Evolutionary conservation across 2,113 vertebrate genomes (phyloP).

Genomic region (Pycnonotus jocosus): DNA sequence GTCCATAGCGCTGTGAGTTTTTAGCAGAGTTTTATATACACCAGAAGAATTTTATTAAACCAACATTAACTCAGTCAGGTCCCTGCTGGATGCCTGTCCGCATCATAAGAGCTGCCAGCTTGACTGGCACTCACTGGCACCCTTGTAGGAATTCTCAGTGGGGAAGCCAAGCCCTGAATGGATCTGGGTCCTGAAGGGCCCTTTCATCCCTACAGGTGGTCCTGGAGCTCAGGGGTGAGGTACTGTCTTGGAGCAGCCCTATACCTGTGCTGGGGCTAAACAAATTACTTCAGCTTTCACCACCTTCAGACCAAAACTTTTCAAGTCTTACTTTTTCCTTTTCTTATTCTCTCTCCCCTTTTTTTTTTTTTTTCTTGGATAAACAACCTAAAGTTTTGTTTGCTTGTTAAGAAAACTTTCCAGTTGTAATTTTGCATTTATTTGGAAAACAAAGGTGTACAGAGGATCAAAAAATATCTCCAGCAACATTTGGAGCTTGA

Average conservation of each 20-base stretch:
- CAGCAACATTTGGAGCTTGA: background rate
- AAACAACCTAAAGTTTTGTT: background rate
- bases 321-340: background rate
- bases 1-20: background rate
- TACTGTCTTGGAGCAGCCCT: background rate
- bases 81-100: slow-evolving; percentile 17
- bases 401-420: background rate
- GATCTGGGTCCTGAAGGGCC: background rate
- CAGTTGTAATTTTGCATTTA: background rate
- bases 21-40: slow-evolving; percentile 23
- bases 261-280: slow-evolving; percentile 33
- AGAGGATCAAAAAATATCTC: background rate
- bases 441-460: background rate
- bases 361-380: background rate
- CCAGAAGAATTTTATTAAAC: slow-evolving; percentile 15
- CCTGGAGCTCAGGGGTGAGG: slow-evolving; percentile 2
- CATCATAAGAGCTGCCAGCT: background rate
- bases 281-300: slow-evolving; percentile 48
- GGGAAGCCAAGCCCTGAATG: background rate
- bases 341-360: background rate
- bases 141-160: background rate
- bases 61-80: background rate
- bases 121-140: slow-evolving; percentile 39
- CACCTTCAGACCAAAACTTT: background rate
- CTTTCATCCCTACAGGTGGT: slow-evolving; percentile 38